phyloP scores from a whole-genome alignment of 2,888 invertebrate species.

The Papilio protenor region DNA sequence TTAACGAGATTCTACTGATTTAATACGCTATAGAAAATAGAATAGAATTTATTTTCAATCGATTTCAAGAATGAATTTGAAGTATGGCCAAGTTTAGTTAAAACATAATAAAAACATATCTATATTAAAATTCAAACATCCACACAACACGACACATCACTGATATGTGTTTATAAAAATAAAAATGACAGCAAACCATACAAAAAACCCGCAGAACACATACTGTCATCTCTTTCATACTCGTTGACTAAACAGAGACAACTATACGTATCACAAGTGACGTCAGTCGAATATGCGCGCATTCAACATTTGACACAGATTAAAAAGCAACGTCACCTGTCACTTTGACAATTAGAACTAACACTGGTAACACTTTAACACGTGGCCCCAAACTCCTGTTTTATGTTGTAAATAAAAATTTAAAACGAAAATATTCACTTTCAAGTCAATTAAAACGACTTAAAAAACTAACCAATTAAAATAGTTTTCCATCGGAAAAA shows the following conservation, averaged over 20 bases:
- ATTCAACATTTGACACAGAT: conserved; percentile 32
- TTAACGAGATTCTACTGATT: conserved; percentile 6
- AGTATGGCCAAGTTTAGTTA: neutral
- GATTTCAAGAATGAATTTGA: conserved; percentile 8
- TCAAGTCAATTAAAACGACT: conserved; percentile 25
- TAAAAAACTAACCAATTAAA: neutral
- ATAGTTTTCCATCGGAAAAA: conserved; percentile 24
- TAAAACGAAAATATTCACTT: conserved; percentile 42
- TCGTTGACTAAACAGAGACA: neutral
- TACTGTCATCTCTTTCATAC: neutral
- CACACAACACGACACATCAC: conserved; percentile 77
- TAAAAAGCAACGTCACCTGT: conserved; percentile 30
- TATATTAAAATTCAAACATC: conserved; percentile 56
- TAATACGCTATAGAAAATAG: neutral
- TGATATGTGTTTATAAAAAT: conserved; percentile 77
- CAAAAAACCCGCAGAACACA: neutral
- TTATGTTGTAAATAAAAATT: conserved; percentile 49
- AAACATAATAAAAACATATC: neutral
- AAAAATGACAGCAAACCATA: conserved; percentile 48
- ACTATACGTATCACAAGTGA: neutral
- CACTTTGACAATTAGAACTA: conserved; percentile 27
- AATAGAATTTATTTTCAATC: neutral
- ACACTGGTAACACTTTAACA: conserved; percentile 42
- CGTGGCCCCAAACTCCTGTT: conserved; percentile 75
- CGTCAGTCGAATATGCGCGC: conserved; percentile 28